Evolutionary conservation across 1,140 invertebrate species (phyloP).

Genomic region (Gonatopus flavifemur): DNA sequence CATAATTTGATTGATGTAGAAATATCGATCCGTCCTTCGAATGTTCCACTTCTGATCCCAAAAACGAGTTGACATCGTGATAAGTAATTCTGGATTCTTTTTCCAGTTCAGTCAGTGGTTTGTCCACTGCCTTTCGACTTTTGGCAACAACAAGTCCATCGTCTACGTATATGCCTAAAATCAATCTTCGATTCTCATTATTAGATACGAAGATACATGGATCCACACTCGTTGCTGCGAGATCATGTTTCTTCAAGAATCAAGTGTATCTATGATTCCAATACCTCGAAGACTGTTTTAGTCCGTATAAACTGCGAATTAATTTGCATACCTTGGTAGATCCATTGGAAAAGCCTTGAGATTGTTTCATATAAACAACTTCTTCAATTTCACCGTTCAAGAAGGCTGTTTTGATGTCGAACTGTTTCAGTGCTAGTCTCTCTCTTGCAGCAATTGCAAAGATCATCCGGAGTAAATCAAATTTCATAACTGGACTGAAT

Average conservation of each 20-base stretch:
- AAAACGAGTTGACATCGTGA: conserved; percentile 21
- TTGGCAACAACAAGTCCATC: conserved; percentile 35
- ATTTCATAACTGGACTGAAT: background rate
- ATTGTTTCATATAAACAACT: conserved; percentile 37
- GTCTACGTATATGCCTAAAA: conserved; percentile 39
- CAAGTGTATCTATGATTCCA: conserved; percentile 38
- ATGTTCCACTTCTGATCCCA: conserved; percentile 36
- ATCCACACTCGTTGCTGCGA: conserved; percentile 27
- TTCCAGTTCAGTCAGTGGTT: conserved; percentile 22
- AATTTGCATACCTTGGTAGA: conserved; percentile 26
- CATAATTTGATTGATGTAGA: conserved; percentile 28
- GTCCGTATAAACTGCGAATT: conserved; percentile 40
- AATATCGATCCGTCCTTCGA: conserved; percentile 15
- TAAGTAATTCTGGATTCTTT: conserved; percentile 12
- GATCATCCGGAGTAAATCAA: background rate
- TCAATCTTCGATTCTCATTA: background rate
- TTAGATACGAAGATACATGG: conserved; percentile 24
- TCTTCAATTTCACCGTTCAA: conserved; percentile 41
- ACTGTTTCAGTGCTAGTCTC: background rate
- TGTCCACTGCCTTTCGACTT: conserved; percentile 16
- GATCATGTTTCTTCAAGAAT: conserved; percentile 21
- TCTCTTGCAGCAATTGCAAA: background rate
- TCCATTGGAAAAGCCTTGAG: conserved; percentile 28
- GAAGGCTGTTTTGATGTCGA: too few species aligned
- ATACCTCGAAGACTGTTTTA: conserved; percentile 40